phyloP scores from a whole-genome alignment of 2,113 vertebrate species.

The Apodemus speciosus region DNA sequence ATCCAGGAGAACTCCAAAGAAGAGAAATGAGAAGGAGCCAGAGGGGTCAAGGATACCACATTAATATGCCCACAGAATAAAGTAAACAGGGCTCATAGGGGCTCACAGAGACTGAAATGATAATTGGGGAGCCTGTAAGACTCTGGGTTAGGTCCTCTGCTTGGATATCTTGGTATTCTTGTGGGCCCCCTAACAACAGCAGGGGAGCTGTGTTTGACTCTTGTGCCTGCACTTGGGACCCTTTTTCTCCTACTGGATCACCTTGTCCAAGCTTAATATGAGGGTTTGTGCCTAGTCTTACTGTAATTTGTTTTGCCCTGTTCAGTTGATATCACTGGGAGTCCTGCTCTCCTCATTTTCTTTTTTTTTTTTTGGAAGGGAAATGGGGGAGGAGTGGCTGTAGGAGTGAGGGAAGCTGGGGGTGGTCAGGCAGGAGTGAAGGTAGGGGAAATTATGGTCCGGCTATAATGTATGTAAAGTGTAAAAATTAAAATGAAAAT shows the following conservation, averaged over 20 bases:
- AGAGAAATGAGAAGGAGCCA: neutral
- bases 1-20: neutral
- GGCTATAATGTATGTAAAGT: neutral
- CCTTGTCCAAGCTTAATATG: neutral
- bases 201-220: neutral
- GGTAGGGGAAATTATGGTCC: neutral
- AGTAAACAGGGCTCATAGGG: neutral
- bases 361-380: neutral
- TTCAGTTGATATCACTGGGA: neutral
- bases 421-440: fast-evolving
- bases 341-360: neutral
- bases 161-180: neutral
- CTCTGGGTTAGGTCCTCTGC: neutral
- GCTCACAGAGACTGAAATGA: neutral
- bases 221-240: neutral
- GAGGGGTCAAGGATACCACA: neutral
- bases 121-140: neutral
- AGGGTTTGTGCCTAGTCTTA: neutral
- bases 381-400: neutral
- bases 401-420: neutral
- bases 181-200: neutral
- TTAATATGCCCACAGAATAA: neutral
- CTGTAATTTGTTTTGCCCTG: neutral
- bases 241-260: neutral
- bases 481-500: neutral